Evolutionary conservation across 2,797 vertebrate genomes (phyloP).

Genomic region (Mycteria americana): DNA sequence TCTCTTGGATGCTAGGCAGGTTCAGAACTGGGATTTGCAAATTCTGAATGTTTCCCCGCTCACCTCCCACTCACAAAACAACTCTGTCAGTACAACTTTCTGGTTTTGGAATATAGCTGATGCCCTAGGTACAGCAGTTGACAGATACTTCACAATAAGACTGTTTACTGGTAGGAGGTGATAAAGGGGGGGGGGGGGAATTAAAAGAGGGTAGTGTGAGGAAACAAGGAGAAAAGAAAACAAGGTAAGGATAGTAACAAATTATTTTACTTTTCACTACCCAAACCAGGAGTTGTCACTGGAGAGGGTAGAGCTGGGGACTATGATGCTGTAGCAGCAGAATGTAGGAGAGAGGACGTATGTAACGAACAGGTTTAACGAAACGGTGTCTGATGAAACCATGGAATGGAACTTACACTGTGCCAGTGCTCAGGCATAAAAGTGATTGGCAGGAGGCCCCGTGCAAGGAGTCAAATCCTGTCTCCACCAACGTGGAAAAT

Average conservation of each 20-base stretch:
- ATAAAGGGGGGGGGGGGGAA: no score
- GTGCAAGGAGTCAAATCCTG: background rate
- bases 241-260: background rate
- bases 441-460: slow-evolving; percentile 25
- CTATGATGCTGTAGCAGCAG: background rate
- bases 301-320: background rate
- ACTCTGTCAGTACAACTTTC: background rate
- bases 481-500: slow-evolving; percentile 21
- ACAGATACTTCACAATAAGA: background rate
- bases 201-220: background rate
- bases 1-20: background rate
- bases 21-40: background rate
- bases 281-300: background rate
- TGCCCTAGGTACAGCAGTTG: background rate
- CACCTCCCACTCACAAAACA: background rate
- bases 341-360: background rate
- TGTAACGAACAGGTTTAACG: background rate
- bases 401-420: background rate
- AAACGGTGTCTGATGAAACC: background rate
- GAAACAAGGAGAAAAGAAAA: background rate
- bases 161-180: slow-evolving; percentile 17
- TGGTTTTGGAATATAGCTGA: background rate
- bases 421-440: background rate
- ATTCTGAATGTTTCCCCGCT: background rate
- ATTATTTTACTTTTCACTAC: background rate